Conservation (phyloP, 2,888 invertebrate genomes). For the Embidobia sp. region DNA sequence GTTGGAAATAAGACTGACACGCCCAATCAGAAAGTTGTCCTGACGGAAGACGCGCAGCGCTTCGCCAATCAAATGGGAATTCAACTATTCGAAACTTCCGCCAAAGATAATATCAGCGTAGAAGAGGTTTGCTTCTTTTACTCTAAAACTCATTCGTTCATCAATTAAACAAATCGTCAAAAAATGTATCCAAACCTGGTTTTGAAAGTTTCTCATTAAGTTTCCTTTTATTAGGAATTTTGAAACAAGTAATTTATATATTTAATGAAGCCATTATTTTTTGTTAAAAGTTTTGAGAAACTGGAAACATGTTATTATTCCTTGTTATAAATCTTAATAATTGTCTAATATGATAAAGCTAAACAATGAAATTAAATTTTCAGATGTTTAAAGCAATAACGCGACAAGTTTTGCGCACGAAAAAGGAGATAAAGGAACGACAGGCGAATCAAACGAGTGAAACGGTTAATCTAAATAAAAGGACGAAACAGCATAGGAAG, state of each 20-base stretch:
- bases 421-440: slow-evolving; percentile 90
- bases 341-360: no score
- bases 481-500: slow-evolving; percentile 83
- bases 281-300: no score
- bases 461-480: slow-evolving; percentile 88
- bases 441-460: slow-evolving; percentile 86
- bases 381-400: slow-evolving; percentile 89
- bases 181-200: no score
- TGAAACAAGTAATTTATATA: no score
- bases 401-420: slow-evolving; percentile 91
- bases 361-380: slow-evolving; percentile 51
- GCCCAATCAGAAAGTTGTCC: slow-evolving; percentile 96
- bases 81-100: slow-evolving; percentile 98
- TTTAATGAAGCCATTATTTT: no score
- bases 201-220: no score
- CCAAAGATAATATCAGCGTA: slow-evolving; percentile 99
- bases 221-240: no score
- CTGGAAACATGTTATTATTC: no score
- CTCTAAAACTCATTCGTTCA: no score
- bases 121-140: slow-evolving; percentile 94
- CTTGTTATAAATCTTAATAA: no score
- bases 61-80: slow-evolving; percentile 99
- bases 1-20: slow-evolving; percentile 99
- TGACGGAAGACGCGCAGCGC: slow-evolving; percentile 97
- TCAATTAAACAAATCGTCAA: no score